Base-by-base conservation (phyloP, 2,113 vertebrate genomes). In the Jacana jacana region DNA sequence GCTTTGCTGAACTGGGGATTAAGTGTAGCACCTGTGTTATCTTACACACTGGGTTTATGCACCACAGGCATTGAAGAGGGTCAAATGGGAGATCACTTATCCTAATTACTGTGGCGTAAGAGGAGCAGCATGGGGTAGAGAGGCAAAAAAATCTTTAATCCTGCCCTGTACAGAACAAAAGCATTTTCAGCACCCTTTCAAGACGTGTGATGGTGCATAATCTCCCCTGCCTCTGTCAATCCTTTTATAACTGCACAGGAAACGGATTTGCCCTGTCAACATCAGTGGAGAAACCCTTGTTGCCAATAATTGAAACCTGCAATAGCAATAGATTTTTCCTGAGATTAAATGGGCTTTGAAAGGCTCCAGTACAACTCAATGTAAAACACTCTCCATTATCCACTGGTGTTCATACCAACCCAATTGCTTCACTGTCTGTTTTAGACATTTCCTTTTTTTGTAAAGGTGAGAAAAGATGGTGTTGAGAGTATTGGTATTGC, bases 241-340 rank as follows among this genome's bases (percentile, higher is more conserved):
- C 54, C 76, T 93, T 93, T 80, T 71, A 49, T 86, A 95, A 94
- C 64, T 22, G 6, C 55, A 14, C 70, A 58, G 81, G 64, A 65
- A 96, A 95, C 79, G 35, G 37, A 69, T 95, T 95, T 95, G 51
- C 54, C 49, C 25, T 82, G 75, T 85, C 84, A 65, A 35, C 66
- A 7, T 87, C 24, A 80, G n/a, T 17, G 81, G 87, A 94, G 89
- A 81, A 93, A 71, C 57, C 54, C 66, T 82, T 94, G 73, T 91
- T 95, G 63, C 70, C 44, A 61, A 40, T 94, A 92, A 85, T 8
- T 58, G 87, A 89, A 92, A 81, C 57, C 52, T 91, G 44, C 44
- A 85, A 85, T 64, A 82, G 40, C 42, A 95, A 87, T 86, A 89
- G 4, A 27, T 82, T 85, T 89, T 91, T 87, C 82, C 70, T 44